Evolutionary conservation across 2,113 vertebrate species (phyloP), one percentile per base, ranked within the genome.

Genomic region (Malurus melanocephalus): DNA sequence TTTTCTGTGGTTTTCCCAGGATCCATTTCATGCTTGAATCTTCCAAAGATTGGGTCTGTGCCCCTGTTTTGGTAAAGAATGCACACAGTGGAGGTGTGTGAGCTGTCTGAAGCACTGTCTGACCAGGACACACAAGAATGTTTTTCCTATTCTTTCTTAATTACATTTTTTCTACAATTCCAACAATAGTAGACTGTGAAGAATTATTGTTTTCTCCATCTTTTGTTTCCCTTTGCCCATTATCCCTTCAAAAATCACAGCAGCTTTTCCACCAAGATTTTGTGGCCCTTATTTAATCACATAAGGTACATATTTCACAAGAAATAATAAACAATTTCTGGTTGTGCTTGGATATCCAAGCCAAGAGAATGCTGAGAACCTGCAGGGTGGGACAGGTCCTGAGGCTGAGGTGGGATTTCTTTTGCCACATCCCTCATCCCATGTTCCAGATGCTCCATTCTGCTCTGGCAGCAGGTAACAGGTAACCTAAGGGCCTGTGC

Each of bases 381-480:
- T 61, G n/a, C 17, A 16, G 42, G 27, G 6, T 30, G 10, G 10
- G 16, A 8, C 0, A 0, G n/a, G 45, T 52, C 87, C 84, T 30
- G 21, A 28, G 43, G 40, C 51, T 64, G 67, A 72, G 33, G 21
- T 38, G 24, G 48, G n/a, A 26, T 64, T 52, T 53, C 20, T 73
- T 61, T 20, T 69, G 21, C 20, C 28, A 53, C 15, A 14, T 43
- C 24, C 20, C 49, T 60, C 13, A 10, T 66, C 48, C 4, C 9
- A 5, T 1, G 0, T 51, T 64, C 62, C 42, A 9, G 32, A 26
- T 1, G 5, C 46, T 17, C 20, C 5, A 0, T n/a, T 60, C 55
- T 76, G 45, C 75, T 75, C 53, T 51, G 53, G 7, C 3, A 7
- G 33, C 24, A 51, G 74, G 3, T 45, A 16, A n/a, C n/a, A 27